Evolutionary conservation across 2,888 invertebrate genomes (phyloP).

Genomic region (Mythimna lalbum): DNA sequence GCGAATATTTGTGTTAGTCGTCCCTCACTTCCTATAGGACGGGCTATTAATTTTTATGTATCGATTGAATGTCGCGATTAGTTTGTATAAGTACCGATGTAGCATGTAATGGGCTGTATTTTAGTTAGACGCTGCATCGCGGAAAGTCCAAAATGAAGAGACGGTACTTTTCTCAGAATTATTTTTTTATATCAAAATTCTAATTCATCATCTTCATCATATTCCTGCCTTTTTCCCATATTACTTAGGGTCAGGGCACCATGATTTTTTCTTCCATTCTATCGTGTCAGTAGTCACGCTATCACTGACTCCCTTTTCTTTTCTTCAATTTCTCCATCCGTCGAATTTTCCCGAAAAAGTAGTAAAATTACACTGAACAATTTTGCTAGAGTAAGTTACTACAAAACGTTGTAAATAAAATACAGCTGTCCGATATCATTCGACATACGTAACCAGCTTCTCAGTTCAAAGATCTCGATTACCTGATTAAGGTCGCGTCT

Average conservation of each 20-base stretch:
- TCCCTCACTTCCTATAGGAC: constrained; percentile 65
- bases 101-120: not conserved
- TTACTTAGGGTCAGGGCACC: too few species aligned
- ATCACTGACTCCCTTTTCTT: too few species aligned
- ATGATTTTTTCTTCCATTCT: too few species aligned
- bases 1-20: constrained; percentile 74
- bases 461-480: constrained; percentile 26
- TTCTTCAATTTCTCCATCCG: too few species aligned
- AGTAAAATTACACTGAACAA: not conserved
- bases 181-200: not conserved
- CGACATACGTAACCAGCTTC: constrained; percentile 13
- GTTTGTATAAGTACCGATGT: not conserved
- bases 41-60: constrained; percentile 36
- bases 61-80: not conserved
- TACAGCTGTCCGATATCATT: not conserved
- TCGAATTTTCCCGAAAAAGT: not conserved
- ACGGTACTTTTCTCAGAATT: not conserved
- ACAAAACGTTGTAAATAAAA: not conserved
- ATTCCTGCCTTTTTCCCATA: too few species aligned
- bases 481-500: constrained; percentile 58
- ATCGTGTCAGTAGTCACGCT: too few species aligned
- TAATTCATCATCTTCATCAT: too few species aligned
- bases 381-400: too few species aligned
- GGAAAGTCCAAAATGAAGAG: not conserved
- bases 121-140: not conserved